Percentiles rank a stretch among this genome's conserved stretches.
Conservation (phyloP, 2,888 invertebrate genomes). For the Acanthosepion lycidas region DNA sequence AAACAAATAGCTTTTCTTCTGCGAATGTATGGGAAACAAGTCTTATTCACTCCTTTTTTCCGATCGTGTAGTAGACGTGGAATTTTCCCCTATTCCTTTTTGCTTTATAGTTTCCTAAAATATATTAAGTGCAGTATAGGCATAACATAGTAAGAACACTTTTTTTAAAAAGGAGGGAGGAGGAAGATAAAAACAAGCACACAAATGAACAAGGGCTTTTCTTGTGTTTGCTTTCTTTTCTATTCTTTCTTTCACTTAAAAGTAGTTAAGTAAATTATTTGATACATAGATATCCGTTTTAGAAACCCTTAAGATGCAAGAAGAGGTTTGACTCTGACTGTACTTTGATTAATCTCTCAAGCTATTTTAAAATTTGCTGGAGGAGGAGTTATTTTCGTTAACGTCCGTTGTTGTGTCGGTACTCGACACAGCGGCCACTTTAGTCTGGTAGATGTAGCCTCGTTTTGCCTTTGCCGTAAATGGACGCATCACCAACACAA, state of each 20-base stretch:
- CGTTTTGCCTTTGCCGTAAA: slow-evolving; percentile 41
- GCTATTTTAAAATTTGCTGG: not conserved
- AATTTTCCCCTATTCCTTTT: no score
- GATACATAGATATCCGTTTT: not conserved
- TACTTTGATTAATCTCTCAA: not conserved
- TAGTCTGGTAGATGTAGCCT: slow-evolving; percentile 2
- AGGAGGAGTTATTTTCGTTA: not conserved
- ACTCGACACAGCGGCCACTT: not conserved
- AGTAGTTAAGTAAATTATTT: not conserved
- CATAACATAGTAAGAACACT: not conserved
- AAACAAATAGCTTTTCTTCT: no score
- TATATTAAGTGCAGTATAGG: not conserved
- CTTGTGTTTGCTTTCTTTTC: not conserved
- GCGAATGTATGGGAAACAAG: no score
- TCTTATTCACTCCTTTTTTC: no score
- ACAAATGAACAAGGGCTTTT: not conserved
- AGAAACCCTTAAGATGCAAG: not conserved
- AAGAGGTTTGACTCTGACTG: not conserved
- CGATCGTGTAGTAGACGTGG: no score
- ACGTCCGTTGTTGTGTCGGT: not conserved
- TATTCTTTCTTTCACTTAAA: not conserved
- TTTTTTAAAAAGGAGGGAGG: not conserved
- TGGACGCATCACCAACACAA: not conserved
- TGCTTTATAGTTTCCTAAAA: not conserved
- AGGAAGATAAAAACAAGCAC: not conserved